phyloP scores from a whole-genome alignment of 53 echinoderm and acorn worm species.

The Luidia sarsii region DNA sequence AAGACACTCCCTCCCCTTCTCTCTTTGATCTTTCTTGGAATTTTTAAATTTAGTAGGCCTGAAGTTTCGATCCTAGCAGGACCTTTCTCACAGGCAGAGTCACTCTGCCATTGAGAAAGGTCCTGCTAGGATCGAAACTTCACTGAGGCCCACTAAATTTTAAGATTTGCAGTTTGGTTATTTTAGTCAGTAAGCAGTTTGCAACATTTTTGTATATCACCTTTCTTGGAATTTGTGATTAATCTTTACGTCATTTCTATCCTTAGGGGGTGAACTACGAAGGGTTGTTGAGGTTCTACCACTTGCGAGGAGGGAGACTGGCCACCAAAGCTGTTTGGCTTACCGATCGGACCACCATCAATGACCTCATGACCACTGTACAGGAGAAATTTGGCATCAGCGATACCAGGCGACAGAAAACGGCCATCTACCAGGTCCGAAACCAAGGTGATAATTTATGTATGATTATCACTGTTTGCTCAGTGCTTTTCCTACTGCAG shows the following conservation, averaged over 20 bases:
- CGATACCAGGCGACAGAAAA: slow-evolving; percentile 25
- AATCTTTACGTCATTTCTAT: no score
- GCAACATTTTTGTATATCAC: no score
- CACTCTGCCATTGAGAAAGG: no score
- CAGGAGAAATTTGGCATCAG: slow-evolving; percentile 56
- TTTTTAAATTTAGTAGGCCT: no score
- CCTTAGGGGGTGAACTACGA: slow-evolving; percentile 56
- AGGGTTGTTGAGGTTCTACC: slow-evolving; percentile 52
- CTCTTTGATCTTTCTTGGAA: no score
- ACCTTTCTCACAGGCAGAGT: no score
- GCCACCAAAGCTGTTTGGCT: slow-evolving; percentile 50
- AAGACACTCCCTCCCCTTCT: no score
- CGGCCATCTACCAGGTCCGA: slow-evolving; percentile 40
- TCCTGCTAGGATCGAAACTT: no score
- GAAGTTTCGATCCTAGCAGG: no score
- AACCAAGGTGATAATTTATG: slow-evolving; percentile 58
- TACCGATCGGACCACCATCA: slow-evolving; percentile 28
- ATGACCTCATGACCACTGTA: slow-evolving; percentile 40
- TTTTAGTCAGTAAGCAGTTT: no score
- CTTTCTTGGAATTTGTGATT: background rate
- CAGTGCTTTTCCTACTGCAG: background rate
- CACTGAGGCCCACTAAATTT: no score
- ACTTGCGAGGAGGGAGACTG: slow-evolving; percentile 16
- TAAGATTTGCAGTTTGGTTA: no score
- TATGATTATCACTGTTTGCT: background rate